Evolutionary conservation across 2,113 vertebrate genomes (phyloP).

Genomic region (Megaleporinus macrocephalus): DNA sequence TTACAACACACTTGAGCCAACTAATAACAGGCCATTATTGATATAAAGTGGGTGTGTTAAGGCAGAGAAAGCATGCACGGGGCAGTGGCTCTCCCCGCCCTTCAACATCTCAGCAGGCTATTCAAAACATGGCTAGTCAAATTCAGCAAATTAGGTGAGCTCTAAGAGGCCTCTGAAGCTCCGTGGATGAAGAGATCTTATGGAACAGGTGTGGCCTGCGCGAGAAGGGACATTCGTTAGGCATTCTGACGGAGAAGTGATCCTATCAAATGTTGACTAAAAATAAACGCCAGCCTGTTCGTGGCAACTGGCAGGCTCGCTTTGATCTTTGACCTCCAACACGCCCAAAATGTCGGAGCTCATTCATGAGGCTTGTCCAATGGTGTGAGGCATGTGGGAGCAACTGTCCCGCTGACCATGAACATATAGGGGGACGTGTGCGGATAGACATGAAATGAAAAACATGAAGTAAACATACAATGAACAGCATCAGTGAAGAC

Average conservation of each 20-base stretch:
- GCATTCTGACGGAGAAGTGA: conserved; percentile 73
- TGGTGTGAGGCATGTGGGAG: not conserved
- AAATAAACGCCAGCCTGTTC: conserved; percentile 76
- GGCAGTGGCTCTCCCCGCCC: too few relatives aligned
- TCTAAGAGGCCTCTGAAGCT: conserved; percentile 30
- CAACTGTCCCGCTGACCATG: conserved; percentile 22
- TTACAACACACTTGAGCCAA: too few relatives aligned
- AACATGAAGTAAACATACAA: too few relatives aligned
- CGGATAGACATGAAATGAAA: too few relatives aligned
- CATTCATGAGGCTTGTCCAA: conserved; percentile 60
- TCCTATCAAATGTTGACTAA: conserved; percentile 77
- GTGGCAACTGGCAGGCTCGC: conserved; percentile 58
- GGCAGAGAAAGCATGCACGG: too few relatives aligned
- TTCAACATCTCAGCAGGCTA: not conserved
- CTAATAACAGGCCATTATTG: too few relatives aligned
- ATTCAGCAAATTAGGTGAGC: conserved; percentile 42
- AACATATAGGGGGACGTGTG: not conserved
- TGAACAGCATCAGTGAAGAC: too few relatives aligned
- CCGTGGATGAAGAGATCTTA: conserved; percentile 61
- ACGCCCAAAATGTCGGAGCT: conserved; percentile 32
- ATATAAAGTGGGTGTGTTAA: too few relatives aligned
- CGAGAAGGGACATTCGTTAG: conserved; percentile 50
- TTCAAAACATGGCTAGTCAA: not conserved
- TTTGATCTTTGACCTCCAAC: conserved; percentile 67
- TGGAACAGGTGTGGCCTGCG: conserved; percentile 75